phyloP scores from a whole-genome alignment of 2,888 invertebrate species.

The Scaptomyza cyrtandrae region DNA sequence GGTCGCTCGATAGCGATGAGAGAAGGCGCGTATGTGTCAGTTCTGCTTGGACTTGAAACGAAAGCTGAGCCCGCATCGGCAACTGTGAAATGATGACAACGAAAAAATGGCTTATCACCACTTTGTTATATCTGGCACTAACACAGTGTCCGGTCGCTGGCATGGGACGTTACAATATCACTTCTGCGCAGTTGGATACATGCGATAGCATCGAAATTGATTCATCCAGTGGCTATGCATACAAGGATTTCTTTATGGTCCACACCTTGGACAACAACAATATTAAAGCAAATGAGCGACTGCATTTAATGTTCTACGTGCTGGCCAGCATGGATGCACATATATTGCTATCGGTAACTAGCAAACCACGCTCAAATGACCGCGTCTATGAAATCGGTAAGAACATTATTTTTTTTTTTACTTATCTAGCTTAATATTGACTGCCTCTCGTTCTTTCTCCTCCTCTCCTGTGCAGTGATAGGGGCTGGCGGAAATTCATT shows the following conservation, averaged over 20 bases:
- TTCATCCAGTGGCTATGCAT: slow-evolving; percentile 85
- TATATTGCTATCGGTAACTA: slow-evolving; percentile 87
- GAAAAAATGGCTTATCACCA: slow-evolving; percentile 59
- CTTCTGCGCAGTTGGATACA: slow-evolving; percentile 75
- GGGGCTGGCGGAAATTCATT: slow-evolving; percentile 90
- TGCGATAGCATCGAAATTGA: slow-evolving; percentile 86
- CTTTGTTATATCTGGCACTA: slow-evolving; percentile 36
- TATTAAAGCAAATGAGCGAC: slow-evolving; percentile 70
- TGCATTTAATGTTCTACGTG: slow-evolving; percentile 89
- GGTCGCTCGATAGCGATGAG: background rate
- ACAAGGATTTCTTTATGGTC: slow-evolving; percentile 87
- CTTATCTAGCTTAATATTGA: background rate
- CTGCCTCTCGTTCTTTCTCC: background rate
- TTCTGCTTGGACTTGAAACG: slow-evolving; percentile 19
- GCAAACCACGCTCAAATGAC: slow-evolving; percentile 84
- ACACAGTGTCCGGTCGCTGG: slow-evolving; percentile 27
- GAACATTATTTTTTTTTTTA: background rate
- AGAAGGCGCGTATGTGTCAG: slow-evolving; percentile 26
- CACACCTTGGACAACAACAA: slow-evolving; percentile 78
- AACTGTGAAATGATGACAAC: slow-evolving; percentile 4
- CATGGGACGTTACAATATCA: slow-evolving; percentile 77
- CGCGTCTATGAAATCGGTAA: slow-evolving; percentile 89
- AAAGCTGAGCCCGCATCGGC: background rate
- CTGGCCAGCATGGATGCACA: slow-evolving; percentile 89
- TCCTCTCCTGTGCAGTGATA: slow-evolving; percentile 84